Evolutionary conservation across 2,888 invertebrate genomes (phyloP), one percentile per base, ranked within the genome.

Genomic region (Eupithecia pulchellata): DNA sequence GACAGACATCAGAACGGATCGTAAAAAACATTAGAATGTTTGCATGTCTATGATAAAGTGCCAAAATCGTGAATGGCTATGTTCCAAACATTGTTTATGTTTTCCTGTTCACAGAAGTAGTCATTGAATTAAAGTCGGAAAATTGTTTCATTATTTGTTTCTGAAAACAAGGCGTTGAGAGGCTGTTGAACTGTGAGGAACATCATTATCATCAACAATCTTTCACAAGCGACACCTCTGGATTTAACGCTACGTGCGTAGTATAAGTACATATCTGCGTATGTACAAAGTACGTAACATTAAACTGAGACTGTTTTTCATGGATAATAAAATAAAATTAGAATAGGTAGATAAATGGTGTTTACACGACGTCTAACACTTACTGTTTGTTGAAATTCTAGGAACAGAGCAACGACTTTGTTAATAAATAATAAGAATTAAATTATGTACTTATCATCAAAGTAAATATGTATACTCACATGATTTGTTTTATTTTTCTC

Each of bases 401-500:
- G 52, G 13, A 25, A 52, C 20, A 20, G n/a, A 42, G 8, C 8
- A 42, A 47, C 2, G 42, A 20, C 20, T 47, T 20, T 30, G n/a
- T n/a, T n/a, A n/a, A n/a, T n/a, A n/a, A n/a, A n/a, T n/a, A n/a
- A n/a, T 29, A 57, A 17, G 14, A 55, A 57, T 29, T 2, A 29
- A 27, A 29, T 57, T 29, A 14, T 30, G n/a, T n/a, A n/a, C n/a
- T n/a, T n/a, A n/a, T n/a, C n/a, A n/a, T 6, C 11, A 30, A 60
- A 60, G 2, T 60, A n/a, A 29, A 17, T 8, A 29, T n/a, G n/a
- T 55, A 55, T 6, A 74, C 77, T 78, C 39, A 76, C 77, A 42
- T 71, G 47, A n/a, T 66, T 69, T 25, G 20, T 66, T 39, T 78
- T 73, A 11, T 78, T 82, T 55, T 73, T 86, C 47, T 87, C 87